Percentiles rank a stretch among this genome's conserved stretches.
Evolutionary conservation across 1,140 invertebrate species (phyloP).

Genomic region (Cotesia glomerata): DNA sequence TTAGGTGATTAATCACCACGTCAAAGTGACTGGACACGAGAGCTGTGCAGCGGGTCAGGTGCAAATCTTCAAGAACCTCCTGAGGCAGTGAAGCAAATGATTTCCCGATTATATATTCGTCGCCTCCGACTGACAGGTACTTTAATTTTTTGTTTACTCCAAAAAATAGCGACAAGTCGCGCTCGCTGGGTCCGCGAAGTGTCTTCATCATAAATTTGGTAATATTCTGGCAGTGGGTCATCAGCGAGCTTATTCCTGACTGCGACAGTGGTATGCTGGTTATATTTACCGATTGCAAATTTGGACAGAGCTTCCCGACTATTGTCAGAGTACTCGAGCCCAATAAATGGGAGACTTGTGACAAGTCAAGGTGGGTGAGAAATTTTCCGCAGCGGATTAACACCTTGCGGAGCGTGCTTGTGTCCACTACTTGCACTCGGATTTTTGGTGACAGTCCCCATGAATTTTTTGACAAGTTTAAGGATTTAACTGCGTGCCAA

Average conservation of each 20-base stretch:
- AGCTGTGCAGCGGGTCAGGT: slow-evolving; percentile 39
- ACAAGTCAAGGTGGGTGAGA: slow-evolving; percentile 46
- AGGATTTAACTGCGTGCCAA: slow-evolving; percentile 45
- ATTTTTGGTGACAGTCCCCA: slow-evolving; percentile 39
- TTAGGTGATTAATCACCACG: slow-evolving; percentile 38
- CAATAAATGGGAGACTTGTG: slow-evolving; percentile 33
- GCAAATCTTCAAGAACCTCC: slow-evolving; percentile 45
- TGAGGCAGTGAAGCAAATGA: slow-evolving; percentile 45
- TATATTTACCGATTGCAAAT: slow-evolving; percentile 50
- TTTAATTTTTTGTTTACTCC: slow-evolving; percentile 44
- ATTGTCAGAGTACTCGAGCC: slow-evolving; percentile 50
- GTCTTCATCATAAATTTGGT: slow-evolving; percentile 46
- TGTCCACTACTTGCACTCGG: slow-evolving; percentile 36
- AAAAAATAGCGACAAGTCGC: slow-evolving; percentile 51
- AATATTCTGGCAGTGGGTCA: slow-evolving; percentile 45
- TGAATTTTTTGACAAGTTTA: slow-evolving; percentile 39
- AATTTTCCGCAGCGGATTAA: slow-evolving; percentile 52
- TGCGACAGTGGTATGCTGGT: slow-evolving; percentile 43
- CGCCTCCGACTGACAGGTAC: slow-evolving; percentile 39
- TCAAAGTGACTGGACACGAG: slow-evolving; percentile 38
- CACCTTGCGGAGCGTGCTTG: slow-evolving; percentile 47
- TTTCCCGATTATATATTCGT: slow-evolving; percentile 43
- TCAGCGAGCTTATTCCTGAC: slow-evolving; percentile 48
- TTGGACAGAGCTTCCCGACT: slow-evolving; percentile 51
- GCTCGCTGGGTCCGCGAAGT: slow-evolving; percentile 44